These are phyloP conservation scores for Willisornis vidua DNA, from an alignment of 2,113 vertebrate genomes.

Conservation along the genomic window DNA sequence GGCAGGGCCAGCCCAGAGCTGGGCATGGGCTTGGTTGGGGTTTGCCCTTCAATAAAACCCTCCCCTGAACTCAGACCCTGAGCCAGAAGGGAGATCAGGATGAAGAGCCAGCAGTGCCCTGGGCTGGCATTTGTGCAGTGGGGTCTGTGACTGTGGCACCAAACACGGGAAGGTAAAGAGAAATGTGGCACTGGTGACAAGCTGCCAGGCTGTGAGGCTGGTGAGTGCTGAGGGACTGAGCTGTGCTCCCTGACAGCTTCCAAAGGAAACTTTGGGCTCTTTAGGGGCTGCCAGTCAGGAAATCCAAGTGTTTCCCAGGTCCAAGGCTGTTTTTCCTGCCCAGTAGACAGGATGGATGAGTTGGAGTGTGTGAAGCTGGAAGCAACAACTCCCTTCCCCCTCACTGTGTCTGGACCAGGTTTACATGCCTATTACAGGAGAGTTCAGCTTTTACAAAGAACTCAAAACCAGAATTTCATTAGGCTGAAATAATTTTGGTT, in stretches of 20 bases:
- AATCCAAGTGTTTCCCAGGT: slow-evolving; percentile 15
- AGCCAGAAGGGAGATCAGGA: neutral
- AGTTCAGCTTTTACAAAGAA: neutral
- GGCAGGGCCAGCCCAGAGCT: neutral
- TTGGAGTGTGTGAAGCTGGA: neutral
- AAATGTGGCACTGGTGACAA: neutral
- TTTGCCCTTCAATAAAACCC: fast-evolving
- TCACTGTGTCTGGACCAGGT: neutral
- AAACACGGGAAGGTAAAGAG: fast-evolving
- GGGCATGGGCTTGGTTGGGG: fast-evolving
- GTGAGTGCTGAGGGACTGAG: neutral
- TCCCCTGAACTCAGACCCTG: neutral
- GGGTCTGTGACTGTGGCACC: neutral
- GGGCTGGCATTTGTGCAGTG: fast-evolving
- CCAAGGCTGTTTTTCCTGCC: neutral
- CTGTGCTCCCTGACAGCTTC: slow-evolving; percentile 22
- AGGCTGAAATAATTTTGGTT: neutral
- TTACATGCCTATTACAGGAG: neutral
- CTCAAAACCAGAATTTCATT: neutral
- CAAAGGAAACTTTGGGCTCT: slow-evolving; percentile 32
- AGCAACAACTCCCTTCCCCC: neutral
- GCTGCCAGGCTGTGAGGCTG: neutral
- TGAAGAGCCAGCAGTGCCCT: neutral
- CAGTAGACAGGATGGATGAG: neutral
- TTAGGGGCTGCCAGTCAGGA: slow-evolving; percentile 29